Conservation (phyloP, 1,140 invertebrate species). For the Cydia fagiglandana region DNA sequence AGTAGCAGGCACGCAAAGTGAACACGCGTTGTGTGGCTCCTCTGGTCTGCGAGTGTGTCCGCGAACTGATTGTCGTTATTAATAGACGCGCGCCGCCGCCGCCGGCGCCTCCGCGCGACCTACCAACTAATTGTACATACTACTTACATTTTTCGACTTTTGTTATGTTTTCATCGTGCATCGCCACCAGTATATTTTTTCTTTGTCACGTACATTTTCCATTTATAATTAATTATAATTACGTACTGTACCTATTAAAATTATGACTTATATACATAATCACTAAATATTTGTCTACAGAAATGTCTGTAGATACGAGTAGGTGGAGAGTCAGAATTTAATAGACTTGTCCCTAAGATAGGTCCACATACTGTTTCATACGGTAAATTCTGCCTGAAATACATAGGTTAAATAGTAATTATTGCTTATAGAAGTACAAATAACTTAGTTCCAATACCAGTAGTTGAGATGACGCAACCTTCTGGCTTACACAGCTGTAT, state of each 20-base stretch:
- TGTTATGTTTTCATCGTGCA: not conserved
- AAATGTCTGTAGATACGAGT: too few species aligned
- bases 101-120: not conserved
- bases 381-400: not conserved
- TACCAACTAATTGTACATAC: not conserved
- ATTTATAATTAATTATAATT: too few species aligned
- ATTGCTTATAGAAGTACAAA: not conserved
- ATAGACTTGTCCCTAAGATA: too few species aligned
- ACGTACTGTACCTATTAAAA: too few species aligned
- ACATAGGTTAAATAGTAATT: not conserved
- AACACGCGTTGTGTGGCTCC: not conserved
- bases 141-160: not conserved
- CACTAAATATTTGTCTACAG: too few species aligned
- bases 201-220: too few species aligned
- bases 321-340: too few species aligned
- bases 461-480: not conserved
- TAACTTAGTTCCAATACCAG: not conserved
- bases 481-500: not conserved
- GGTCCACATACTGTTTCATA: not conserved
- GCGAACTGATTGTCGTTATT: constrained; percentile 6
- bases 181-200: not conserved
- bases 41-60: not conserved
- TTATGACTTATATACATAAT: too few species aligned
- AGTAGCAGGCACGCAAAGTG: too few species aligned
- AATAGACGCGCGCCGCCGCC: not conserved